Base-by-base conservation (phyloP, 2,797 vertebrate genomes). In the Spheniscus humboldti region DNA sequence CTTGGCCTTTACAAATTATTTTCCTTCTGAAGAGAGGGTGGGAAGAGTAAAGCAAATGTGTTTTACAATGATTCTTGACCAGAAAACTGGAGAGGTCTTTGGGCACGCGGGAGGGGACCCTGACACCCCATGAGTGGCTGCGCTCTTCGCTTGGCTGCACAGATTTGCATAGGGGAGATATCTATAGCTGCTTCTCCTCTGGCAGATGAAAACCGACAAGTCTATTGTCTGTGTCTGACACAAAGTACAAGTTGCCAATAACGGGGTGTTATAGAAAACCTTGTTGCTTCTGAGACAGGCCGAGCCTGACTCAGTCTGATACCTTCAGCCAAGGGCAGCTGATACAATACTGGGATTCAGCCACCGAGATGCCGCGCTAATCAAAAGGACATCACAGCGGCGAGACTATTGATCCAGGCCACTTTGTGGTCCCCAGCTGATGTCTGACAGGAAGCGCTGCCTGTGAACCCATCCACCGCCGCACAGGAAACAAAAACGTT, bases 301-400 rank as follows among this genome's bases (percentile, higher is more conserved):
- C 0, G 0, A 90, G 27, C 66, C 73, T 19, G 47, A 52, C 60
- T 90, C 57, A 30, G 13, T 23, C 9, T 15, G 52, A 37, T 33
- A 53, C 27, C 53, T 80, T n/a, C 47, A 81, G 83, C 56, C 79
- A 48, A 53, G 39, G 63, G 9, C 75, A 56, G 78, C 67, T 30
- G 25, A 41, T 22, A 11, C 0, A 3, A 39, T n/a, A 47, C 10
- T 0, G 0, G 8, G 10, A 55, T 48, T 39, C 4, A 10, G 59
- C 88, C 84, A 74, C 39, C 1, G 6, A 45, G 52, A 37, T 72
- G n/a, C 9, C 0, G 0, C 4, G 1, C 39, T 57, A 28, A 91
- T 62, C 78, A 64, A 75, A 84, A 68, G 64, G 72, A 50, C 6
- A 3, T 60, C 59, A 15, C 56, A 83, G 72, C 20, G 10, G 74